Percentiles rank a stretch among this genome's conserved stretches.
These are phyloP conservation scores for Sander lucioperca DNA, from an alignment of 2,113 vertebrate species.

Conservation along the genomic window DNA sequence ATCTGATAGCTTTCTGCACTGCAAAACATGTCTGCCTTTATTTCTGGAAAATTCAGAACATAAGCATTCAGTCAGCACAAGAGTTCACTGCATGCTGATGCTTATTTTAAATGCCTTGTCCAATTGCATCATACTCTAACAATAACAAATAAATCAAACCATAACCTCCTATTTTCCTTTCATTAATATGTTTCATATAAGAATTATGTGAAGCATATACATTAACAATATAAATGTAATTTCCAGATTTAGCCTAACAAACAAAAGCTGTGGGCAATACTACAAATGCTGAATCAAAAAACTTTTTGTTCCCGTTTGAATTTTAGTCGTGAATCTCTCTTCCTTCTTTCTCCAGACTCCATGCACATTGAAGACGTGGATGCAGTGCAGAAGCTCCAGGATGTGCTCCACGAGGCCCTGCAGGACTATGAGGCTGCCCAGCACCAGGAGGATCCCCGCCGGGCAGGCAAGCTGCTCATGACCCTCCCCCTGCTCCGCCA, in stretches of 20 bases:
- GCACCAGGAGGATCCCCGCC: constrained; percentile 95
- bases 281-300: not conserved
- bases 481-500: constrained; percentile 97
- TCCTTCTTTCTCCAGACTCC: constrained; percentile 86
- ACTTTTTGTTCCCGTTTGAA: not conserved
- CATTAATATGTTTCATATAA: not conserved
- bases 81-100: not conserved
- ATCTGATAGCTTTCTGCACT: constrained; percentile 3
- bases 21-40: not conserved
- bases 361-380: constrained; percentile 99
- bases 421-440: constrained; percentile 97
- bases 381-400: constrained; percentile 98
- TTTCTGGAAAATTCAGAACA: not conserved
- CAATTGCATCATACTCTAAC: not conserved
- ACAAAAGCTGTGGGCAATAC: not conserved
- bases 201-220: not conserved
- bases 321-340: not conserved
- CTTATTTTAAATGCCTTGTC: not conserved
- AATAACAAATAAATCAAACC: not conserved
- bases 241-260: not conserved
- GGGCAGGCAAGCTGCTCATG: constrained; percentile 98
- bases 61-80: not conserved
- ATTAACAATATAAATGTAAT: not conserved
- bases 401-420: constrained; percentile 97
- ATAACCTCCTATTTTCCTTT: not conserved